Conservation (phyloP, 2,113 vertebrate species). For the Asarcornis scutulata region DNA sequence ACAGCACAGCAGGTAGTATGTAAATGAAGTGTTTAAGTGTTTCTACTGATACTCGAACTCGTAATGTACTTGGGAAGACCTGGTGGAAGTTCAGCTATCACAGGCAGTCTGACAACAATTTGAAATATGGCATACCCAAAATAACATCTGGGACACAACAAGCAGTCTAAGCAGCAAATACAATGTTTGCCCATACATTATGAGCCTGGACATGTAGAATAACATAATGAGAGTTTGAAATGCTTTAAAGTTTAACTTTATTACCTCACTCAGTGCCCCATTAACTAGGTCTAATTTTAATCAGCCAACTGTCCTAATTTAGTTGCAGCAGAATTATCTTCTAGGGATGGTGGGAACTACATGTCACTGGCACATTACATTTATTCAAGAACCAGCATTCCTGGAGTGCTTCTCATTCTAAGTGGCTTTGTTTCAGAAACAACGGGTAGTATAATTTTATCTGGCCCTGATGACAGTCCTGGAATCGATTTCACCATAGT, state of each 20-base stretch:
- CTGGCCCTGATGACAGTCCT: background rate
- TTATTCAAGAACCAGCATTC: background rate
- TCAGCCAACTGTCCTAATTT: background rate
- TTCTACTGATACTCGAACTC: background rate
- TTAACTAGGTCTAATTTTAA: constrained; percentile 24
- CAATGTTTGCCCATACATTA: background rate
- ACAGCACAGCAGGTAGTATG: background rate
- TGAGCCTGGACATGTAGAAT: background rate
- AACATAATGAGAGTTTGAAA: background rate
- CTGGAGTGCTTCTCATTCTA: background rate
- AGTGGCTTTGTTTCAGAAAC: background rate
- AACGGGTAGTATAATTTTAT: background rate
- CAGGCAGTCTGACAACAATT: background rate
- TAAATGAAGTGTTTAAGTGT: background rate
- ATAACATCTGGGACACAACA: background rate
- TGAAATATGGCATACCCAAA: background rate
- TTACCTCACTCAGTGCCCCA: background rate
- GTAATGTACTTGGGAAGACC: background rate
- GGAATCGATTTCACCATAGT: background rate
- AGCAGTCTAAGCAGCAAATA: background rate
- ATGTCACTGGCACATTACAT: background rate
- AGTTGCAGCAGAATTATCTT: background rate
- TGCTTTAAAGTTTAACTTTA: background rate
- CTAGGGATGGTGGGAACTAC: background rate
- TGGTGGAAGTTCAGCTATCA: background rate